Base-by-base conservation (phyloP, 2,888 invertebrate genomes). In the Drosophila planitibia region DNA sequence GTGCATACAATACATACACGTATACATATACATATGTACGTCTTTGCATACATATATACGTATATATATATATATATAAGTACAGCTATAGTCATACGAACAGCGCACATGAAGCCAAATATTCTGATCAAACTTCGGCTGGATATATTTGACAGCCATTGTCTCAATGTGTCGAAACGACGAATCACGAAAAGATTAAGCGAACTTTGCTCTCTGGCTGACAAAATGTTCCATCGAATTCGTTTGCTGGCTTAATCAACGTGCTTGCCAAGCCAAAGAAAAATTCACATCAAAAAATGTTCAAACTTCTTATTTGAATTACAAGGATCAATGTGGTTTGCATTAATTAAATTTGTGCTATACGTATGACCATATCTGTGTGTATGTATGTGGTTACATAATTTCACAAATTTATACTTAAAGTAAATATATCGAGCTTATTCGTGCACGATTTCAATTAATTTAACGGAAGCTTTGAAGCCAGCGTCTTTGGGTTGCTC, bases 391-490 rank as follows among this genome's bases (percentile, higher is more conserved):
- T 32, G 14, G 7, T 16, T 33, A 22, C n/a, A 53, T 53, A 14
- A 53, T n/a, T 53, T 53, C 32, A 22, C n/a, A 53, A 32, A 33
- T 32, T 22, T 33, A 53, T 52, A 44, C 33, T 53, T 44, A 25
- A 16, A 33, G 59, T 35, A 30, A 16, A 62, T 67, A 67, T 67
- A 67, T 63, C 63, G 62, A 47, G 69, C 37, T 65, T 76, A 65
- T 73, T 65, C 76, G 80, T 69, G 80, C 80, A 81, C 70, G 73
- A 69, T 82, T 79, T 81, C 74, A 74, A 75, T 75, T 71, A 75
- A 75, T 75, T 79, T 67, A 16, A 64, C 61, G 63, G 57, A 19
- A 58, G 49, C 28, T 65, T 35, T 44, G 54, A 44, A 35, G 32
- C 19, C 52, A 33, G n/a, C 58, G 32, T 55, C 52, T 28, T 10